Conservation (phyloP, 1,140 invertebrate genomes). For the Maniola jurtina region DNA sequence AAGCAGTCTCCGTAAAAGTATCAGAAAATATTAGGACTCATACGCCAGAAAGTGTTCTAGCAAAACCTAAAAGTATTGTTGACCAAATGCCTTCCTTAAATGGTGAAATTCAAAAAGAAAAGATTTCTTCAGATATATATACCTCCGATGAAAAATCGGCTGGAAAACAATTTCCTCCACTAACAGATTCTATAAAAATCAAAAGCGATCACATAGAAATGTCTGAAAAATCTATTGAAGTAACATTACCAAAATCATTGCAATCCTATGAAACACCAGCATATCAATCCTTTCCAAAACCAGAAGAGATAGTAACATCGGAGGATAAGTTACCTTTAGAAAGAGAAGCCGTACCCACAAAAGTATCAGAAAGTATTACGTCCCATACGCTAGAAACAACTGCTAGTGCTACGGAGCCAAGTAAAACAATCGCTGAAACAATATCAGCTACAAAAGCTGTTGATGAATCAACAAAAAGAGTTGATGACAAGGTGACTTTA, state of each 20-base stretch:
- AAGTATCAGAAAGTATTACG: slow-evolving; percentile 17
- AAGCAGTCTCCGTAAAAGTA: slow-evolving; percentile 21
- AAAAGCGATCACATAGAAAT: background rate
- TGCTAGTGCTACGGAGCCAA: background rate
- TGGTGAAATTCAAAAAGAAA: slow-evolving; percentile 7
- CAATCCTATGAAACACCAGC: slow-evolving; percentile 2
- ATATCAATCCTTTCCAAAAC: slow-evolving; percentile 12
- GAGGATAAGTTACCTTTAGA: slow-evolving; percentile 18
- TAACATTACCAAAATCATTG: background rate
- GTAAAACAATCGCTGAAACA: background rate
- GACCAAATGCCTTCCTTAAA: background rate
- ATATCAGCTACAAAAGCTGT: background rate
- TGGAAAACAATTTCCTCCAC: background rate
- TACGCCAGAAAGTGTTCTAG: background rate
- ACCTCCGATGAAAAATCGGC: background rate
- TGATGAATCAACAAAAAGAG: background rate
- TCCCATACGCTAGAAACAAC: background rate
- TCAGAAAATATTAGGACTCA: slow-evolving; percentile 23
- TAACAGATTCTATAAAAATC: background rate
- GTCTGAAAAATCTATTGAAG: background rate
- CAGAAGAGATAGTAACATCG: slow-evolving; percentile 11
- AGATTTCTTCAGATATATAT: background rate
- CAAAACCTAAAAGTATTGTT: background rate
- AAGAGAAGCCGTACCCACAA: slow-evolving; percentile 22
- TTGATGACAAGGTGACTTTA: background rate